phyloP scores from a whole-genome alignment of 2,888 invertebrate species.

The Hyles lineata region DNA sequence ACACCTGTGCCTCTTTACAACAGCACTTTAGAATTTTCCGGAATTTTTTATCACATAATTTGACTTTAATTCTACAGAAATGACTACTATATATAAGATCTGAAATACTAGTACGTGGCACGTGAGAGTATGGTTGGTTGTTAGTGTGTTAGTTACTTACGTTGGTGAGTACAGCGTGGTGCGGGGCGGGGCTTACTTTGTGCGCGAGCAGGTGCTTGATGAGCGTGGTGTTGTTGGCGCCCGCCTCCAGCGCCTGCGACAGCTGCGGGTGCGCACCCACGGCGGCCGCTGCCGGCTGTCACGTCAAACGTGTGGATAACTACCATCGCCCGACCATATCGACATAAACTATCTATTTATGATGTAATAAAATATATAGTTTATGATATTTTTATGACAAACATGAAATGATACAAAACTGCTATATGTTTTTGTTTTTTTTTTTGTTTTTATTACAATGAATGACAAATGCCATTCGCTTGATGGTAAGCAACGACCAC shows the following conservation, averaged over 20 bases:
- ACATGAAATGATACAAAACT: too few relatives aligned
- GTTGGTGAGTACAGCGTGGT: constrained; percentile 35
- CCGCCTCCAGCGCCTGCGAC: constrained; percentile 66
- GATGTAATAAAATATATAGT: too few relatives aligned
- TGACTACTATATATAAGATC: too few relatives aligned
- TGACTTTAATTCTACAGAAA: too few relatives aligned
- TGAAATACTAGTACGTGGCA: neutral
- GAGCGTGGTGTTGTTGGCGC: constrained; percentile 89
- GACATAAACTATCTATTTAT: neutral
- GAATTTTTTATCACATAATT: too few relatives aligned
- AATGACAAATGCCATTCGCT: too few relatives aligned
- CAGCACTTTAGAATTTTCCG: too few relatives aligned
- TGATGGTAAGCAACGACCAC: too few relatives aligned
- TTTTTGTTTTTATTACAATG: too few relatives aligned
- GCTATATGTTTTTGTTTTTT: too few relatives aligned
- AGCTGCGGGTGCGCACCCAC: constrained; percentile 57
- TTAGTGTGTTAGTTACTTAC: constrained; percentile 59
- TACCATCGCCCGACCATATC: neutral
- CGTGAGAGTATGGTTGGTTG: constrained; percentile 58
- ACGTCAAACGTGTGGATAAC: neutral
- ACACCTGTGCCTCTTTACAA: too few relatives aligned
- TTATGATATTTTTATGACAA: too few relatives aligned
- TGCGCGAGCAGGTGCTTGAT: constrained; percentile 97
- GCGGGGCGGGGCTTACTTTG: constrained; percentile 90
- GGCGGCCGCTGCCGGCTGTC: neutral